Conservation (phyloP, 2,113 vertebrate genomes). For the Anhinga anhinga region DNA sequence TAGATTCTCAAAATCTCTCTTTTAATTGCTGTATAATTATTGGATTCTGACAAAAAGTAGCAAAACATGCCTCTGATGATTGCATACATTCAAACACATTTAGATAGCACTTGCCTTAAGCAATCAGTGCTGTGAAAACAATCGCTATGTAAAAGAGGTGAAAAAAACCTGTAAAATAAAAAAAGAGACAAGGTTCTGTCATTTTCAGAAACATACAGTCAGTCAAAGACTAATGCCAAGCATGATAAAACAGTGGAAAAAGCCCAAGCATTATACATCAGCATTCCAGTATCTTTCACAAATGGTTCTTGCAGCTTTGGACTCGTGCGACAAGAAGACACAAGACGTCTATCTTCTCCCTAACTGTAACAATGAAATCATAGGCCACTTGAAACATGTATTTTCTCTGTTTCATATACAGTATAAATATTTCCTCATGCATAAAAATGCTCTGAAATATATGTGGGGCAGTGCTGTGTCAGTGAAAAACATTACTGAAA, state of each 20-base stretch:
- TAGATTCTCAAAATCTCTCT: not conserved
- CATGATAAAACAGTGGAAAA: constrained; percentile 50
- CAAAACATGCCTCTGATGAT: constrained; percentile 61
- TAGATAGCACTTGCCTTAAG: constrained; percentile 44
- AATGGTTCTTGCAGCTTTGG: not conserved
- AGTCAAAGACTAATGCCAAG: constrained; percentile 39
- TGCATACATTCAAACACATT: constrained; percentile 50
- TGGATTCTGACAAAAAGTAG: constrained; percentile 64
- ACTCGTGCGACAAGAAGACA: not conserved
- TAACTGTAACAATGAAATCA: not conserved
- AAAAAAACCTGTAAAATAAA: constrained; percentile 28
- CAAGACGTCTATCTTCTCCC: not conserved
- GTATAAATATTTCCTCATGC: not conserved
- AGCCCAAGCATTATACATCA: not conserved
- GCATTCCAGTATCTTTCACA: not conserved
- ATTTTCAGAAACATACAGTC: constrained; percentile 22
- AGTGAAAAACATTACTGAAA: not conserved
- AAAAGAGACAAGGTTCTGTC: constrained; percentile 50
- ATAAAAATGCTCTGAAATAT: not conserved
- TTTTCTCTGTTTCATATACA: not conserved
- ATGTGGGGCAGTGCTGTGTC: not conserved
- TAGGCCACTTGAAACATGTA: not conserved
- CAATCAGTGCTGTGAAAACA: constrained; percentile 45
- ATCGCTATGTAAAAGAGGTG: constrained; percentile 44
- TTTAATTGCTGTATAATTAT: constrained; percentile 48